These are phyloP conservation scores for Gavia stellata DNA, from an alignment of 2,113 vertebrate genomes.

Conservation along the genomic window DNA sequence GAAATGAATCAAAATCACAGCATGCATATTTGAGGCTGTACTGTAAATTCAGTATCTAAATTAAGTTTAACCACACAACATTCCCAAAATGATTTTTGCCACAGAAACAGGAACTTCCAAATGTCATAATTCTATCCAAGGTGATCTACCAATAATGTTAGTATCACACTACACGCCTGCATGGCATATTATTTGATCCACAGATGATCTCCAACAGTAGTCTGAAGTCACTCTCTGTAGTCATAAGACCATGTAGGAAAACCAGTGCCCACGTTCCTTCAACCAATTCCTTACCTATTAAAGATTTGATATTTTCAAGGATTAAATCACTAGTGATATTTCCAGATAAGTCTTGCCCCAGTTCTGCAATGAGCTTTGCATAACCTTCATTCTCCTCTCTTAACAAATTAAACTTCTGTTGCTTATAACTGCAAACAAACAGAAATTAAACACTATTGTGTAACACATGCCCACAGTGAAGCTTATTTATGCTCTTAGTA, in stretches of 20 bases:
- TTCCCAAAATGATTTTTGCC: neutral
- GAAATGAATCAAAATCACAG: neutral
- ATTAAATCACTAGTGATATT: slow-evolving; percentile 92
- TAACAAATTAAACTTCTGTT: slow-evolving; percentile 98
- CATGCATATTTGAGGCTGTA: neutral
- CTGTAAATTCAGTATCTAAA: neutral
- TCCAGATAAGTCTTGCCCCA: slow-evolving; percentile 94
- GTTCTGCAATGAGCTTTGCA: slow-evolving; percentile 94
- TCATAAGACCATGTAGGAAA: neutral
- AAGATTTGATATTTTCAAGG: slow-evolving; percentile 97
- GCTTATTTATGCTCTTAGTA: neutral
- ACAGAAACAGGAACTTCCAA: neutral
- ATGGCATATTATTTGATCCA: neutral
- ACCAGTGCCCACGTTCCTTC: neutral
- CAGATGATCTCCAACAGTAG: neutral
- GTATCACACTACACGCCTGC: rapidly evolving
- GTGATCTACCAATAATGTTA: neutral
- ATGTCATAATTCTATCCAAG: neutral
- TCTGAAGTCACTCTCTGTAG: neutral
- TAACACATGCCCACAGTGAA: neutral
- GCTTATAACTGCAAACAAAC: slow-evolving; percentile 89
- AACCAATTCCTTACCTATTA: slow-evolving; percentile 85
- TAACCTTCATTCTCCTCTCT: slow-evolving; percentile 98
- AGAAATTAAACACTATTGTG: slow-evolving; percentile 19
- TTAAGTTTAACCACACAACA: neutral